Base-by-base conservation (phyloP, 2,113 vertebrate genomes). In the Podarcis cretensis region DNA sequence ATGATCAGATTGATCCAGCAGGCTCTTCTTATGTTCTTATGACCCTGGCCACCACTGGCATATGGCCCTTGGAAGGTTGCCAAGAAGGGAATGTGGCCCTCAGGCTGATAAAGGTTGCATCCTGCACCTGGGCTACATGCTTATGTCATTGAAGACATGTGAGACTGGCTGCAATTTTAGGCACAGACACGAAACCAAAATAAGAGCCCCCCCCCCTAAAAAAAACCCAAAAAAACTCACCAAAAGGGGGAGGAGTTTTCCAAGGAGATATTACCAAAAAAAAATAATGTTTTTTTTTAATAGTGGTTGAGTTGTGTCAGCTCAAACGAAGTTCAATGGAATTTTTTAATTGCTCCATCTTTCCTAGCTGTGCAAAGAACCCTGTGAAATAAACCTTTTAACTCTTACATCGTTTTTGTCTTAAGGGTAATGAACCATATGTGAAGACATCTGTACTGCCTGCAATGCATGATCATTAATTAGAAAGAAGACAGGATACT, bases 381-480 rank as follows among this genome's bases (percentile, higher is more conserved):
- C 92, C 94, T 88, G 92, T 94, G 96, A 97, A 97, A 97, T 94
- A 97, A 97, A 96, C 96, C 96, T 97, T 97, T 96, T 83, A 96
- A 96, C 96, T 97, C 93, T 96, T 97, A 96, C 96, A 97, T 96
- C 1, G 95, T 95, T 97, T 95, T 96, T 97, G 96, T 96, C 97
- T 96, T 97, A 86, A 93, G 96, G 96, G 96, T 97, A 97, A 97
- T 97, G 97, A 97, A 96, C 96, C 97, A 96, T 97, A 97, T 96
- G 96, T 81, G 91, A 96, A 95, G 96, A 97, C 97, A 96, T 96
- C 95, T 96, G 95, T 93, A 94, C 85, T 91, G 87, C 90, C 88
- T 91, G 94, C 91, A 93, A 92, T 92, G 93, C 87, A 80, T 92
- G 87, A 92, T 95, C 96, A 95, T 96, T 96, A 96, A 96, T 96